Percentiles rank a stretch among this genome's conserved stretches.
These are phyloP conservation scores for Arge pagana DNA, from an alignment of 2,888 invertebrate species.

Conservation along the genomic window DNA sequence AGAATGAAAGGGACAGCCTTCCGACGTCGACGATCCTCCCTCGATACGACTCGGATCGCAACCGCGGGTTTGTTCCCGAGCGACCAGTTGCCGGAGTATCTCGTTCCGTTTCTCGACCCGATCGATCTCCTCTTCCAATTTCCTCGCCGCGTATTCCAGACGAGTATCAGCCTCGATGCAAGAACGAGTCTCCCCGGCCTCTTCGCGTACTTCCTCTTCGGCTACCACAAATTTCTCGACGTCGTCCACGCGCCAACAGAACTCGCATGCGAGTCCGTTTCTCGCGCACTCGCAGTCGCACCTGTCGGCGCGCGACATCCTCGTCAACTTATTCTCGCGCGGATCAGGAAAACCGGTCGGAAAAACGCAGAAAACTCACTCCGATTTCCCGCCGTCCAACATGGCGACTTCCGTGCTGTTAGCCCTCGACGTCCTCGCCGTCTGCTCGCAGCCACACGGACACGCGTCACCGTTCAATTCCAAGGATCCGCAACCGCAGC, in stretches of 20 bases:
- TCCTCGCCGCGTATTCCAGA: slow-evolving; percentile 5
- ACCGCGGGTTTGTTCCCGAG: slow-evolving; percentile 2
- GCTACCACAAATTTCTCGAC: slow-evolving; percentile 1
- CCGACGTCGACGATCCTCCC: too few relatives aligned
- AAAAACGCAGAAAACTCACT: too few relatives aligned
- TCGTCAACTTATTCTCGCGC: too few relatives aligned
- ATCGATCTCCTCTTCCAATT: slow-evolving; percentile 26
- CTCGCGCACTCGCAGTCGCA: slow-evolving; percentile 16
- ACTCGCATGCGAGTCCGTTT: slow-evolving; percentile 10
- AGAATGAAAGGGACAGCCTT: slow-evolving; percentile 7
- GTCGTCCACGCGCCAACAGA: slow-evolving; percentile 13
- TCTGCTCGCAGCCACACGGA: slow-evolving; percentile 28
- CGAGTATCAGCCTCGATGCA: slow-evolving; percentile 3
- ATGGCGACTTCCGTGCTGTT: not conserved
- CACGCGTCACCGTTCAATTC: slow-evolving; percentile 24
- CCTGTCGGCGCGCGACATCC: too few relatives aligned
- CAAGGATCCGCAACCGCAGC: slow-evolving; percentile 32
- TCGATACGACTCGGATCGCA: too few relatives aligned
- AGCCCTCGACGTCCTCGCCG: slow-evolving; percentile 7
- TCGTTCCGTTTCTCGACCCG: slow-evolving; percentile 28
- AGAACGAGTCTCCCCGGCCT: slow-evolving; percentile 6
- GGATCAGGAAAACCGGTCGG: too few relatives aligned
- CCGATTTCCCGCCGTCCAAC: too few relatives aligned
- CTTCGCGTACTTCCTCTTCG: not conserved
- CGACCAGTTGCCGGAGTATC: slow-evolving; percentile 24